Evolutionary conservation across 2,888 invertebrate species (phyloP), one percentile per base, ranked within the genome.

Genomic region (Drosophila mayaguana): DNA sequence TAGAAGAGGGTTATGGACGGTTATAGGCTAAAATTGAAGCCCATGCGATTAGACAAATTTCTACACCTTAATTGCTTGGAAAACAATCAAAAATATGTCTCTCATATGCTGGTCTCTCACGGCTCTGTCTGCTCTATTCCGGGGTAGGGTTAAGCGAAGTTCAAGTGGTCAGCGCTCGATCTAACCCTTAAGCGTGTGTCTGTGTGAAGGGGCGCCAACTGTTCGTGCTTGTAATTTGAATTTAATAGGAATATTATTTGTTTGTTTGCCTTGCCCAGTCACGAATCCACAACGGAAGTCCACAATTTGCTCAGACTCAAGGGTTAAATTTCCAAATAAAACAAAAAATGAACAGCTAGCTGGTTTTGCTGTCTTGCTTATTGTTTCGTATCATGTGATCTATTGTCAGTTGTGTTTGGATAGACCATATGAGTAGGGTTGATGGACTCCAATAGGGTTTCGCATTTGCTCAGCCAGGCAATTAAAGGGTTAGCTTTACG

Each of bases 191-290:
- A 63, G 36, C 8, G 28, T 8, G 51, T 16, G 51, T 9, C 34
- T 9, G 11, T n/a, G 38, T 16, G n/a, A 38, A 18, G 56, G 48
- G 65, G 72, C 65, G 68, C 79, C 82, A 84, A 74, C 80, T 75
- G 77, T 87, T 82, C 73, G 78, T 77, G 82, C 75, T 74, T 78
- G 71, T 85, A 81, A 83, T 88, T 88, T 81, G 83, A 81, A 83
- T 88, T 85, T 85, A 85, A 81, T 83, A 68, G 83, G 76, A 85
- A 75, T 72, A 79, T 72, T 76, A 71, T 84, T 79, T 79, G 75
- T 83, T 81, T 86, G 69, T 86, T 64, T 73, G 50, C 32, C 34
- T 59, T 66, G 56, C 57, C 62, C 63, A 66, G 60, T 22, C 53
- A 18, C 43, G 20, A 43, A 43, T 53, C 32, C 50, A 34, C 32